Base-by-base conservation (phyloP, 2,888 invertebrate species). In the Rhimphoctona megacephalus region DNA sequence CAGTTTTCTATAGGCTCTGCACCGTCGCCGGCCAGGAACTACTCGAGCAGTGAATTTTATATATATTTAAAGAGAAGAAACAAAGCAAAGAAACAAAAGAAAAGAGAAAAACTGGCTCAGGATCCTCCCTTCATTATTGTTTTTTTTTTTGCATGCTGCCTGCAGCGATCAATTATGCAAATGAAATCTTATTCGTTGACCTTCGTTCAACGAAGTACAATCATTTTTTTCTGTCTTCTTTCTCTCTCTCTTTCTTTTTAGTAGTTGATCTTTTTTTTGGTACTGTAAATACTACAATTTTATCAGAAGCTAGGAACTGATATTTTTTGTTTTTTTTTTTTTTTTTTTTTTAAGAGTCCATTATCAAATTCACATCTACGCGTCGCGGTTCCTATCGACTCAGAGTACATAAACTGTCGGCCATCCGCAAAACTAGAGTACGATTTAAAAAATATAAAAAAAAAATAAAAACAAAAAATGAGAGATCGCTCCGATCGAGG, bases 1-100 rank as follows among this genome's bases (percentile, higher is more conserved):
- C 94, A 91, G 93, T 94, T 94, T 94, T 94, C 94, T 94, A 94
- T 94, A 94, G 94, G 94, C 94, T 94, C 94, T 94, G 94, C 94
- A 93, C 94, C 92, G 94, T 94, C 93, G 93, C 94, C 92, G 93
- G 93, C 92, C 94, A 94, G 91, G 94, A 94, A 92, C 92, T 94
- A 91, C 93, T 94, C 90, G 94, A 94, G 89, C 94, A 94, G 92
- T 94, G 94, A 94, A 92, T 91, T 83, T 78, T 83, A 74, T 77
- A 46, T n/a, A 78, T 52, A 76, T 80, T 78, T 81, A 81, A 49
- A 67, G 64, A 69, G 67, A 73, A 14, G 46, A 76, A 70, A 82
- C 30, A 80, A 14, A 69, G 14, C 72, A 81, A 52, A 61, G 57
- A 67, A 49, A 52, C 36, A 78, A 67, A 52, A 64, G 25, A 64